phyloP scores from a whole-genome alignment of 2,797 vertebrate species.

The Hydrophis major region DNA sequence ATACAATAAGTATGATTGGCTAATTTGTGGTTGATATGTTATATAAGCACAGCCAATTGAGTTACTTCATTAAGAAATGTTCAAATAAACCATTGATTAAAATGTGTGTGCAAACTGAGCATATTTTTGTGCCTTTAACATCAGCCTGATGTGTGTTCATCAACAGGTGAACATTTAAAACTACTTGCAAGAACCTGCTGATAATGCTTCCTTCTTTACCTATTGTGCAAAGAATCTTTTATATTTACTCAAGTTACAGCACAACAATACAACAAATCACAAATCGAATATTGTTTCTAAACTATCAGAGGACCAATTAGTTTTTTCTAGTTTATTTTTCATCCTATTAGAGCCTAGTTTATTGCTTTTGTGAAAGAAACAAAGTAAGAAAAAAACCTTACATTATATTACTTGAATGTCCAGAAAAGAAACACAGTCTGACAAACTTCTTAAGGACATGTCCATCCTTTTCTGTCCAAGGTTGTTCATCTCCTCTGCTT shows the following conservation, averaged over 20 bases:
- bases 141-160: background rate
- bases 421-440: conserved; percentile 55
- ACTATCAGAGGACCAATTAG: background rate
- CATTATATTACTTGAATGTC: conserved; percentile 53
- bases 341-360: background rate
- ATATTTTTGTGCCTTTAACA: background rate
- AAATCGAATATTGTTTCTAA: background rate
- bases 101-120: background rate
- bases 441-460: conserved; percentile 55
- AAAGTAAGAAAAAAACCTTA: conserved; percentile 47
- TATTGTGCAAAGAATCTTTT: background rate
- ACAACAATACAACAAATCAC: background rate
- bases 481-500: conserved; percentile 41
- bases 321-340: background rate
- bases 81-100: background rate
- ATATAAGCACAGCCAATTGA: background rate
- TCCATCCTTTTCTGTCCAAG: conserved; percentile 44
- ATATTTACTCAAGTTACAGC: background rate
- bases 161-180: background rate
- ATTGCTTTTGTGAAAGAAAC: background rate
- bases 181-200: background rate
- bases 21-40: background rate
- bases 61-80: background rate
- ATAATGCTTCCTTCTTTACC: background rate
- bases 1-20: background rate